phyloP scores from a whole-genome alignment of 2,888 invertebrate species.

The Athalia rosae region DNA sequence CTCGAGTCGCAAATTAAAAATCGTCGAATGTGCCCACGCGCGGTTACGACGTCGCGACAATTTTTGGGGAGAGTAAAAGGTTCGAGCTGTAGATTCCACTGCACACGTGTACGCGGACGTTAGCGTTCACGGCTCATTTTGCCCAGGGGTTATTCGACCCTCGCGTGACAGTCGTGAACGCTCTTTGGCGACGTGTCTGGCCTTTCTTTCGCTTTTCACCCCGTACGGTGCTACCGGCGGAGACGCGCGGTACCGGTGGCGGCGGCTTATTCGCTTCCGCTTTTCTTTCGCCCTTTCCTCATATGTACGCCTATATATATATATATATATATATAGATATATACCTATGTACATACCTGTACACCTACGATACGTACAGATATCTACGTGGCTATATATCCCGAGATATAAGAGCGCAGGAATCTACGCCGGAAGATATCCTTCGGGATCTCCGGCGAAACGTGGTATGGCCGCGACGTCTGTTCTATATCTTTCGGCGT shows the following conservation, averaged over 20 bases:
- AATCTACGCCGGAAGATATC: no score
- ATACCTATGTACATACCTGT: no score
- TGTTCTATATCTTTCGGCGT: background rate
- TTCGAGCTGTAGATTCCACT: background rate
- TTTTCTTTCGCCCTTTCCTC: background rate
- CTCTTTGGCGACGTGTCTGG: constrained; percentile 25
- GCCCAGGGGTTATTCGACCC: constrained; percentile 19
- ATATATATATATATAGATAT: no score
- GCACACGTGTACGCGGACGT: background rate
- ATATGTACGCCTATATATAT: no score
- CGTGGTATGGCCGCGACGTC: background rate
- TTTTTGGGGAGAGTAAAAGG: constrained; percentile 3
- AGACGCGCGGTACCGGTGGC: no score
- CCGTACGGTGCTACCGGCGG: no score
- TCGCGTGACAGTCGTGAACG: constrained; percentile 23
- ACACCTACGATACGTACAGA: no score
- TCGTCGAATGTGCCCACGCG: no score
- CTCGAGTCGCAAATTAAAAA: no score
- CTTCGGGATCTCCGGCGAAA: no score
- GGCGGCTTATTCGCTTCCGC: background rate
- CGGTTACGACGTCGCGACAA: background rate
- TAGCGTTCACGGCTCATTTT: constrained; percentile 3
- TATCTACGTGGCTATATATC: no score
- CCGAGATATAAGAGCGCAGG: no score
- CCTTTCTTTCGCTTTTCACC: constrained; percentile 3